Evolutionary conservation across 2,113 vertebrate species (phyloP).

Genomic region (Anhinga rufa): DNA sequence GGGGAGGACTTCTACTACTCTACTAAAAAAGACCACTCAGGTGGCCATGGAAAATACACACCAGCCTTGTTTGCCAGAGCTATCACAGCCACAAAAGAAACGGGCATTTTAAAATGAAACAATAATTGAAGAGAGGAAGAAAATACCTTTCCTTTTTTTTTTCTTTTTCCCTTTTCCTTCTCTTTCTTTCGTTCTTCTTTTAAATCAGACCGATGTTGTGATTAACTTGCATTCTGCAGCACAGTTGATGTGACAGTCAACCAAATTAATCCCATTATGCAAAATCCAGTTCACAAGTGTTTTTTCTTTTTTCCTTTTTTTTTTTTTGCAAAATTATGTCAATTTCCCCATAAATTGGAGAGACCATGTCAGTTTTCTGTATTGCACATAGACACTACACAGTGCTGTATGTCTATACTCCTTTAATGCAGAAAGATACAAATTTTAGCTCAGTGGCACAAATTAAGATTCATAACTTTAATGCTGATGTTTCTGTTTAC

Average conservation of each 20-base stretch:
- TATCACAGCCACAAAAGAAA: background rate
- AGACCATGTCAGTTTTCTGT: slow-evolving; percentile 73
- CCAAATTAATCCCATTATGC: slow-evolving; percentile 84
- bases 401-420: slow-evolving; percentile 57
- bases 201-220: slow-evolving; percentile 69
- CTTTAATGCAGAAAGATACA: slow-evolving; percentile 66
- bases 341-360: slow-evolving; percentile 76
- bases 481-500: slow-evolving; percentile 72
- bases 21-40: background rate
- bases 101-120: slow-evolving; percentile 4
- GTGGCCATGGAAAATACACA: background rate
- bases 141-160: slow-evolving; percentile 39
- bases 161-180: background rate
- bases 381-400: slow-evolving; percentile 58
- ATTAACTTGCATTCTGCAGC: slow-evolving; percentile 75
- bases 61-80: background rate
- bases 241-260: slow-evolving; percentile 77
- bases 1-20: background rate
- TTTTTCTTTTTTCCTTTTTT: slow-evolving; percentile 56
- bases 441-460: slow-evolving; percentile 68
- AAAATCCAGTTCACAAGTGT: slow-evolving; percentile 80
- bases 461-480: slow-evolving; percentile 76
- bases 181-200: slow-evolving; percentile 55
- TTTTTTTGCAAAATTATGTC: slow-evolving; percentile 70
- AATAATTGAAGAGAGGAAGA: slow-evolving; percentile 21